These are phyloP conservation scores for Netelia melanura DNA, from an alignment of 2,888 invertebrate species.

Conservation along the genomic window DNA sequence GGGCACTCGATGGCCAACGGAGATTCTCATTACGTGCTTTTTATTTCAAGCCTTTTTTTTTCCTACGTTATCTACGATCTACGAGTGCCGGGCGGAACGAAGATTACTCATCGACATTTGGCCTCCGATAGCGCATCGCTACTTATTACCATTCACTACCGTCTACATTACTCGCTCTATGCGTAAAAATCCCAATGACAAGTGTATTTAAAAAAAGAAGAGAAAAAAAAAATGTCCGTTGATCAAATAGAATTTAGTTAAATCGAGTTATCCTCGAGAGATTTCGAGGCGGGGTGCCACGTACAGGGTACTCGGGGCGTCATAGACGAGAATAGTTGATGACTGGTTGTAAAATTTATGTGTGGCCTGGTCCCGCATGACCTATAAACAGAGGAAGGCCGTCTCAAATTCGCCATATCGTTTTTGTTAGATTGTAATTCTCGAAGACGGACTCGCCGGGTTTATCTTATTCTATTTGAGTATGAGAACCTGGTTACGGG, in stretches of 20 bases:
- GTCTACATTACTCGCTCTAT: background rate
- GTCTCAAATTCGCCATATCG: constrained; percentile 63
- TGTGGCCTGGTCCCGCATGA: constrained; percentile 68
- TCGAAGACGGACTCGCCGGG: constrained; percentile 44
- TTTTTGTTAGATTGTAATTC: constrained; percentile 44
- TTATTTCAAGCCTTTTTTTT: constrained; percentile 1
- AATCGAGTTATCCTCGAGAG: constrained; percentile 72
- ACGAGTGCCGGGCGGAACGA: background rate
- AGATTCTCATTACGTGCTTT: background rate
- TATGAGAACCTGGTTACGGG: background rate
- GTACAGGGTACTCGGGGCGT: constrained; percentile 63
- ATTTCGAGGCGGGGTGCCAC: constrained; percentile 15
- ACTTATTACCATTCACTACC: background rate
- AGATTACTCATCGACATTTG: background rate
- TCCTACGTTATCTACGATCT: background rate
- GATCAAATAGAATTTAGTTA: constrained; percentile 75
- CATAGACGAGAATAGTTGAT: constrained; percentile 80
- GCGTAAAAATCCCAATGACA: constrained; percentile 65
- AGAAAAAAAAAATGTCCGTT: constrained; percentile 37
- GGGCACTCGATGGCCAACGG: constrained; percentile 17
- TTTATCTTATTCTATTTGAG: constrained; percentile 64
- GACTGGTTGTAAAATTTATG: constrained; percentile 71
- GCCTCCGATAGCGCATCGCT: background rate
- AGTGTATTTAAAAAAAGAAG: constrained; percentile 33
- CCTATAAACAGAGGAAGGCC: constrained; percentile 68